Conservation (phyloP, 1,140 invertebrate species). For the Heliconius eleuchia region DNA sequence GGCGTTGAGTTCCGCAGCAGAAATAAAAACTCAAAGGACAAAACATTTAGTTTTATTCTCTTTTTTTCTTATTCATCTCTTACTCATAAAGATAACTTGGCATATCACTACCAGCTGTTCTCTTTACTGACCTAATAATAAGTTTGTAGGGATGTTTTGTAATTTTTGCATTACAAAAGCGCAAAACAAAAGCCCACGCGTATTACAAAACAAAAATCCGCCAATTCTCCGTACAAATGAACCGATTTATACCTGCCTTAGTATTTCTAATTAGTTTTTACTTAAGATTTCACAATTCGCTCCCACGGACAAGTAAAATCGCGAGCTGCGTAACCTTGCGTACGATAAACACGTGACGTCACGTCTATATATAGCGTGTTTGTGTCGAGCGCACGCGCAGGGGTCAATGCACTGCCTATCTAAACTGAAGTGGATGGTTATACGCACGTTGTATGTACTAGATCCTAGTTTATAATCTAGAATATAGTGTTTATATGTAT, state of each 20-base stretch:
- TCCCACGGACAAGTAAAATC: slow-evolving; percentile 19
- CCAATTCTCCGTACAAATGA: no score
- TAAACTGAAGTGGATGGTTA: slow-evolving; percentile 31
- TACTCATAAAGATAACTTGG: no score
- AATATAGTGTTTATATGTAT: background rate
- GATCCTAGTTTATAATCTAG: background rate
- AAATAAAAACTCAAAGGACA: no score
- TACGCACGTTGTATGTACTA: slow-evolving; percentile 14
- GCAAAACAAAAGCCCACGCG: no score
- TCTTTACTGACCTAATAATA: no score
- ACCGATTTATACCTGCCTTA: no score
- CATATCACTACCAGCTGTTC: no score
- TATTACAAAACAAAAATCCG: background rate
- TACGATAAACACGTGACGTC: slow-evolving; percentile 76
- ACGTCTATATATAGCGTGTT: slow-evolving; percentile 68
- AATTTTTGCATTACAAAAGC: no score
- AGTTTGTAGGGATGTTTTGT: no score
- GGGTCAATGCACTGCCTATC: slow-evolving; percentile 58
- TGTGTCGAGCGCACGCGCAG: slow-evolving; percentile 59
- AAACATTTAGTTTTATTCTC: no score
- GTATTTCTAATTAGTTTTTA: background rate
- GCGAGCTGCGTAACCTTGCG: slow-evolving; percentile 70
- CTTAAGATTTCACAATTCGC: slow-evolving; percentile 4
- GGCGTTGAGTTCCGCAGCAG: no score
- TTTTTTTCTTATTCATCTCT: no score